Evolutionary conservation across 2,797 vertebrate species (phyloP), one percentile per base, ranked within the genome.

Genomic region (Chanos chanos): DNA sequence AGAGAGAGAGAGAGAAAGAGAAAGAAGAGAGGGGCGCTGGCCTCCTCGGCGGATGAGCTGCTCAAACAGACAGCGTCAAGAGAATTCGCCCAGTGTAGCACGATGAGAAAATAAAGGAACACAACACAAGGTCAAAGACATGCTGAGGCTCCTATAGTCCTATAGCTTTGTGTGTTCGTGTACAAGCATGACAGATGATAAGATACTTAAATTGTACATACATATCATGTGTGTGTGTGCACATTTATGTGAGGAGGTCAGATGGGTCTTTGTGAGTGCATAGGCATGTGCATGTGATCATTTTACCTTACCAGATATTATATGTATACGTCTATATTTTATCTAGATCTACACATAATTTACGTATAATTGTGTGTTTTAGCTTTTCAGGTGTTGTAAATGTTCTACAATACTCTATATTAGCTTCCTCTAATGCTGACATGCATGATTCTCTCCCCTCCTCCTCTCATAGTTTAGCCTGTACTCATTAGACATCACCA

Each of bases 381-480:
- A n/a, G n/a, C n/a, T n/a, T n/a, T n/a, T n/a, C n/a, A n/a, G n/a
- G n/a, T n/a, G n/a, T n/a, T n/a, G n/a, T n/a, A n/a, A n/a, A 69
- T 87, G 82, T 88, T 85, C 73, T 84, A 86, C 84, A 76, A 72
- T 55, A 75, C 73, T 82, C 79, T 78, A 75, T 79, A 74, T 73
- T 69, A 71, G 71, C 69, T 30, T 33, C n/a, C 22, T 71, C 71
- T 55, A 60, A 52, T 53, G 75, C 79, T 77, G 72, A 79, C 78
- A 81, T 71, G 79, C 72, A 76, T 45, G 58, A 64, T 55, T 64
- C 71, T 75, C n/a, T 41, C 45, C 22, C 50, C 62, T 13, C 75
- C 61, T 70, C 18, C 4, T 22, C 41, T 30, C 7, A 16, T 15
- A 9, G 39, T 56, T 58, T 62, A 33, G 36, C 49, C 7, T n/a